phyloP scores from a whole-genome alignment of 2,797 vertebrate species.

The Gymnodraco acuticeps region DNA sequence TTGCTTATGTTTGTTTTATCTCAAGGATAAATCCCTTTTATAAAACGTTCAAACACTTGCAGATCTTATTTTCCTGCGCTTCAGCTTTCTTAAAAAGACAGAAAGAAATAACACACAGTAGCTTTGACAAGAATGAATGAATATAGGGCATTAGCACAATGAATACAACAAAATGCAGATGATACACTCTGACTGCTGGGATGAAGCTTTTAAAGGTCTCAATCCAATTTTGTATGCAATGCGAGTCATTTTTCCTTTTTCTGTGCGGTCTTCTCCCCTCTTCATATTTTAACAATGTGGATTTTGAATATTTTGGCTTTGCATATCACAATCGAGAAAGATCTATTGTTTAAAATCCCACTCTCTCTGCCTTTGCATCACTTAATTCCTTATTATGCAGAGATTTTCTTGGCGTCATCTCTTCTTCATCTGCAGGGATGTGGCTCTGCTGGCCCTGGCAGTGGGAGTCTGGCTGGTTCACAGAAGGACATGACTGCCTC shows the following conservation, averaged over 20 bases:
- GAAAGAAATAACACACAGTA: slow-evolving; percentile 33
- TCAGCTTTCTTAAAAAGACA: slow-evolving; percentile 16
- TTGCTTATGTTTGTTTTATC: not conserved
- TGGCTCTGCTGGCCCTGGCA: slow-evolving; percentile 19
- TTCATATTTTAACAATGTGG: slow-evolving; percentile 37
- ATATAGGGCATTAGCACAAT: slow-evolving; percentile 52
- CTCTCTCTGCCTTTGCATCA: slow-evolving; percentile 35
- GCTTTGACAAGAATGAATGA: slow-evolving; percentile 42
- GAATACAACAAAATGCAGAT: slow-evolving; percentile 55
- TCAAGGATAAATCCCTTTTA: not conserved
- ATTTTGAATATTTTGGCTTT: slow-evolving; percentile 56
- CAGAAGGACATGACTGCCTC: slow-evolving; percentile 27
- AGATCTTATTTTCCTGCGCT: slow-evolving; percentile 11
- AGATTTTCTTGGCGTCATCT: slow-evolving; percentile 59
- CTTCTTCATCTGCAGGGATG: slow-evolving; percentile 30
- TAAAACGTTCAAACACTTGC: slow-evolving; percentile 19
- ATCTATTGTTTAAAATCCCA: slow-evolving; percentile 54
- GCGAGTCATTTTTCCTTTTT: slow-evolving; percentile 26
- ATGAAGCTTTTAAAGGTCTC: slow-evolving; percentile 45
- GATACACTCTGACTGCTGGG: slow-evolving; percentile 25
- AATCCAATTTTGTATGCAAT: slow-evolving; percentile 11
- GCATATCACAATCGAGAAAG: slow-evolving; percentile 40
- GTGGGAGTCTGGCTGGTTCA: slow-evolving; percentile 41
- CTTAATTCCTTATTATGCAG: slow-evolving; percentile 64
- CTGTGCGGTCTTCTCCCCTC: slow-evolving; percentile 25